phyloP scores from a whole-genome alignment of 2,797 vertebrate genomes.

The Mormyrops attenuatus region DNA sequence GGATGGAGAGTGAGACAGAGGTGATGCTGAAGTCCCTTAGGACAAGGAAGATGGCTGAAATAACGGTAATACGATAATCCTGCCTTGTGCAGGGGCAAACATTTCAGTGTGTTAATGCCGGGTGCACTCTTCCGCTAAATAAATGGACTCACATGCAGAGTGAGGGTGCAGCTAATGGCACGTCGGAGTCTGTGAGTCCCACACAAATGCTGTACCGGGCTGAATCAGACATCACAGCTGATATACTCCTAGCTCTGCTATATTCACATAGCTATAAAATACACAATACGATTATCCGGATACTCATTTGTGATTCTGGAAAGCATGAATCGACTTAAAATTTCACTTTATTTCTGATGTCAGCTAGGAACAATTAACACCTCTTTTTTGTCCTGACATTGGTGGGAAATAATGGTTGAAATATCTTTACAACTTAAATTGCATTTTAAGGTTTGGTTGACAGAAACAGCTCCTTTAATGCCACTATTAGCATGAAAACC shows the following conservation, averaged over 20 bases:
- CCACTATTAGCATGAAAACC: slow-evolving; percentile 41
- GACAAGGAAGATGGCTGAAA: neutral
- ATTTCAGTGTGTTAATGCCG: neutral
- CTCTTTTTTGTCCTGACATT: neutral
- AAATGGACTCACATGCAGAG: neutral
- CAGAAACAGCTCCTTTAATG: slow-evolving; percentile 29
- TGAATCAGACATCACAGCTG: neutral
- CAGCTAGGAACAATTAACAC: neutral
- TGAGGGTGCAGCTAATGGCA: neutral
- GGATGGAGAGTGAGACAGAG: neutral
- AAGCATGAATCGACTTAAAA: neutral
- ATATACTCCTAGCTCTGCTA: neutral
- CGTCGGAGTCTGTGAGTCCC: neutral
- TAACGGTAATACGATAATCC: neutral
- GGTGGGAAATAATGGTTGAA: neutral
- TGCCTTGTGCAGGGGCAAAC: neutral
- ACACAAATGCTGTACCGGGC: neutral
- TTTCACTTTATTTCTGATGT: neutral
- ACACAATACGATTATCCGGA: neutral
- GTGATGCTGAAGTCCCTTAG: neutral
- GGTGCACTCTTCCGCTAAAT: neutral
- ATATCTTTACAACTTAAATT: neutral
- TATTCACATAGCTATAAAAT: neutral
- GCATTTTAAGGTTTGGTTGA: neutral
- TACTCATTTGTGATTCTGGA: neutral